Conservation (phyloP, 2,888 invertebrate species). For the Polylopha cassiicola region DNA sequence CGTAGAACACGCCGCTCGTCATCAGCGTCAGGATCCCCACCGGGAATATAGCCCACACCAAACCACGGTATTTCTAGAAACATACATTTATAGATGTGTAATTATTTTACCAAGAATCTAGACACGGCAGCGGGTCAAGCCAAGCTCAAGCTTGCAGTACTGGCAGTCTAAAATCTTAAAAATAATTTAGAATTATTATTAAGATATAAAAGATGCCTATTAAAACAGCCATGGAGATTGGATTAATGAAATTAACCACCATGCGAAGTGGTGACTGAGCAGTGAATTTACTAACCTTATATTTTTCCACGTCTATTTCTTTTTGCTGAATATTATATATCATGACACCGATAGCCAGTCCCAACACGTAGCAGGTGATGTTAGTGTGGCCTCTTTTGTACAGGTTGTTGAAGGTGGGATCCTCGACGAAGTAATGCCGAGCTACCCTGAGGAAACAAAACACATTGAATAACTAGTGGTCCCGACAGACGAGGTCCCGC, state of each 20-base stretch:
- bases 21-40: slow-evolving; percentile 21
- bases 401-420: slow-evolving; percentile 35
- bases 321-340: slow-evolving; percentile 38
- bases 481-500: too few relatives aligned
- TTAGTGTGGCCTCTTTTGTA: slow-evolving; percentile 50
- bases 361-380: slow-evolving; percentile 38
- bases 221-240: too few relatives aligned
- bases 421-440: slow-evolving; percentile 4
- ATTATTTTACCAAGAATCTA: too few relatives aligned
- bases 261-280: background rate
- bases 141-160: too few relatives aligned
- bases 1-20: slow-evolving; percentile 36
- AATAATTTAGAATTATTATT: too few relatives aligned
- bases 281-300: slow-evolving; percentile 31
- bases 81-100: too few relatives aligned
- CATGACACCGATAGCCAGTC: slow-evolving; percentile 40
- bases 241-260: too few relatives aligned
- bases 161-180: too few relatives aligned
- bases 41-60: slow-evolving; percentile 34
- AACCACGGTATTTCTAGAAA: slow-evolving; percentile 38
- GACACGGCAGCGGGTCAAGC: too few relatives aligned
- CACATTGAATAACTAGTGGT: too few relatives aligned
- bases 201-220: too few relatives aligned
- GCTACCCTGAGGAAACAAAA: background rate
- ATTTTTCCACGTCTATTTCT: slow-evolving; percentile 26